A percentile compares a stretch with the other conserved stretches of the same genome.
Evolutionary conservation across 2,888 invertebrate species (phyloP).

Genomic region (Julus scandinavius): DNA sequence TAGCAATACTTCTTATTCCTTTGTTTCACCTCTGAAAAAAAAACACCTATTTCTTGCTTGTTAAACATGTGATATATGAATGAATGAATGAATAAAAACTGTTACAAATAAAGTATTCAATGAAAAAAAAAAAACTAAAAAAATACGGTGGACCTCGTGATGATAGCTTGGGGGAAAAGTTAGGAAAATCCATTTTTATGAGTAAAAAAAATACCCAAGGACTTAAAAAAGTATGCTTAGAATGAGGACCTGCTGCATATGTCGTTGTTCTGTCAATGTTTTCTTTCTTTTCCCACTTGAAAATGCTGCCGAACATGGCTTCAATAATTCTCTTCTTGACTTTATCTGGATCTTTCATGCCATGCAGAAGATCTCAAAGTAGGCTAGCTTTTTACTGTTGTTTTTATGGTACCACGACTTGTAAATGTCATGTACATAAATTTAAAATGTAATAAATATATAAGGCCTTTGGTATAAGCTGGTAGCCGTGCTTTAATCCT

Average conservation of each 20-base stretch:
- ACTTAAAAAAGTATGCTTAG: slow-evolving; percentile 38
- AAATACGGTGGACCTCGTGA: slow-evolving; percentile 42
- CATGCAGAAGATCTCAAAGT: slow-evolving; percentile 51
- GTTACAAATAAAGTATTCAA: slow-evolving; percentile 13
- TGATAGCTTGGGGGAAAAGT: not conserved
- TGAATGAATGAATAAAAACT: slow-evolving; percentile 33
- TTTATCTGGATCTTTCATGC: slow-evolving; percentile 46
- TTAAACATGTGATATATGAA: slow-evolving; percentile 48
- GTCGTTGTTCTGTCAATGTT: slow-evolving; percentile 50
- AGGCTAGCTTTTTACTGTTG: slow-evolving; percentile 56
- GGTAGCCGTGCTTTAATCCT: slow-evolving; percentile 4
- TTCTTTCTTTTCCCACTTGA: slow-evolving; percentile 39
- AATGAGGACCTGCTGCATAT: slow-evolving; percentile 47
- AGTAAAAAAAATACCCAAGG: not conserved
- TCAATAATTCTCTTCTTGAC: slow-evolving; percentile 40
- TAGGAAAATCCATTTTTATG: slow-evolving; percentile 15
- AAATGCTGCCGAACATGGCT: slow-evolving; percentile 45
- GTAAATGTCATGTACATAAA: slow-evolving; percentile 57
- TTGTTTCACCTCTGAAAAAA: slow-evolving; percentile 47
- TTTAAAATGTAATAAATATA: slow-evolving; percentile 55
- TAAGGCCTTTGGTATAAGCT: slow-evolving; percentile 48
- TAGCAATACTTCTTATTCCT: slow-evolving; percentile 50
- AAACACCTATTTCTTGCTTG: slow-evolving; percentile 41
- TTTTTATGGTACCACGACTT: slow-evolving; percentile 55
- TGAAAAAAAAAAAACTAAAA: slow-evolving; percentile 41